A percentile compares a stretch with the other conserved stretches of the same genome.
Conservation (phyloP, 2,797 vertebrate genomes). For the Natrix natrix region DNA sequence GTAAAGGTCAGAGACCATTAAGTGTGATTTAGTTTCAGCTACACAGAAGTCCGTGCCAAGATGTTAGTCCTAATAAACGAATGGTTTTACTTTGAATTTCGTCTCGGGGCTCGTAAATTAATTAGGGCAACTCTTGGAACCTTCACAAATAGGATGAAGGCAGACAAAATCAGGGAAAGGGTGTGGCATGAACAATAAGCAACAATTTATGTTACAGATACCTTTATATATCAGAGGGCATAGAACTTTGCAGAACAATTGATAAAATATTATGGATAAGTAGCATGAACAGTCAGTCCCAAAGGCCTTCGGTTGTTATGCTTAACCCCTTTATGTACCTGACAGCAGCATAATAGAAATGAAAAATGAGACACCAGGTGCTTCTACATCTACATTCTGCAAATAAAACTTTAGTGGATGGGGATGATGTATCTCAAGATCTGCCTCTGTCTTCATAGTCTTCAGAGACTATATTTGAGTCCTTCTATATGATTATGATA, state of each 20-base stretch:
- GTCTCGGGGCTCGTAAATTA: too few species aligned
- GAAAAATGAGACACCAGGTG: neutral
- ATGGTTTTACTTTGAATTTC: too few species aligned
- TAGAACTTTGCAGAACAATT: neutral
- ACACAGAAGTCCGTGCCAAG: too few species aligned
- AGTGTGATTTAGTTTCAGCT: too few species aligned
- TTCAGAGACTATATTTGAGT: neutral
- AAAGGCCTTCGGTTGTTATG: neutral
- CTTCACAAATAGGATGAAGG: neutral
- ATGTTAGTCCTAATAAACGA: too few species aligned
- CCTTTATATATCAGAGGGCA: neutral
- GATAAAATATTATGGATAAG: neutral
- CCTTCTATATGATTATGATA: neutral
- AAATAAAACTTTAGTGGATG: neutral
- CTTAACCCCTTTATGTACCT: neutral
- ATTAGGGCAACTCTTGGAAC: too few species aligned
- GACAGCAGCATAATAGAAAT: neutral
- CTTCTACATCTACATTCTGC: neutral
- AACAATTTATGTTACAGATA: neutral
- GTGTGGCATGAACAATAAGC: neutral
- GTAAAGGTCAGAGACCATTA: too few species aligned
- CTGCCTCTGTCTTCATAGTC: neutral
- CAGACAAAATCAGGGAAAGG: neutral
- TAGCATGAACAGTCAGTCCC: neutral
- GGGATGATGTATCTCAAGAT: neutral